Base-by-base conservation (phyloP, 1,140 invertebrate genomes). In the Pogonomyrmex californicus region DNA sequence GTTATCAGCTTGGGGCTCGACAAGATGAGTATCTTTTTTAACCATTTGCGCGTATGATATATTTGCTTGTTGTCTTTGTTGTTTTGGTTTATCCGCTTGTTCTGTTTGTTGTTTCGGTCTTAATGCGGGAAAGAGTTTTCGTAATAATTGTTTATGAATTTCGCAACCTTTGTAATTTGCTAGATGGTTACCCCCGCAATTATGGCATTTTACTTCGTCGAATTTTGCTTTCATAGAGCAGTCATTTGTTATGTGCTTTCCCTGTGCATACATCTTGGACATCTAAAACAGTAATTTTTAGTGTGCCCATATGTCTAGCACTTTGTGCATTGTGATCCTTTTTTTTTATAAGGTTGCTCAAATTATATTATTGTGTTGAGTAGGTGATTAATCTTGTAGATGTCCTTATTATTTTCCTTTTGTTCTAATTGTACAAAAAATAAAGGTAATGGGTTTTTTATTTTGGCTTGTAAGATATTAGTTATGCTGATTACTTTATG, bases 341-440 rank as follows among this genome's bases (percentile, higher is more conserved):
- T 38, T n/a, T 73, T 73, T 38, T 38, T 54, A 38, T 41, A 56
- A 0, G 36, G 6, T 56, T 33, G 30, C 14, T 73, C 30, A 6
- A 73, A 73, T 1, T 3, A n/a, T 1, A 73, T 10, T 17, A 65
- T n/a, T 47, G 23, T 65, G 6, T 79, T 79, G 0, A 65, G 12
- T 51, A 79, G 1, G 4, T 65, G 0, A 1, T 65, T 65, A 2
- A 79, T 51, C 4, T 51, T n/a, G 10, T 79, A 77, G 14, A 79
- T 79, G 2, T 51, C 36, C 14, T 65, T 79, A 23, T 79, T 79
- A 38, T 66, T 66, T 6, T 65, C 30, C 1, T 41, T 54, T 38
- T 30, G 30, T 23, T 66, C 1, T 10, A 79, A 10, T 38, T 79
- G 60, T n/a, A 79, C 9, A 1, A 79, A 79, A 17, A 79, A 66